Evolutionary conservation across 2,888 invertebrate genomes (phyloP).

Genomic region (Fragum whitleyi): DNA sequence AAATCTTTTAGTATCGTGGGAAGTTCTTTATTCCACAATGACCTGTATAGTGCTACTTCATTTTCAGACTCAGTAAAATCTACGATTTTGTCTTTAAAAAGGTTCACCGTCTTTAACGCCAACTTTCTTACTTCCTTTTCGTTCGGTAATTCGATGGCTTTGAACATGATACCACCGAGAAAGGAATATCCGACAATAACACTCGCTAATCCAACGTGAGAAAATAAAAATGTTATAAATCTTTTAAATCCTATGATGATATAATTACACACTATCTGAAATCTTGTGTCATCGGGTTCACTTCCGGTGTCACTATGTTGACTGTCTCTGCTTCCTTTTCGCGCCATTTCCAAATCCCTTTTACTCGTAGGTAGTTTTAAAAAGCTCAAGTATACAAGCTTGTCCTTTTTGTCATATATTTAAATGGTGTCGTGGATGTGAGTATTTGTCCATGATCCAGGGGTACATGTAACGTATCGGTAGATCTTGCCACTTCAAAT

Average conservation of each 20-base stretch:
- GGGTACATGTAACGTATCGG: no score
- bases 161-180: constrained; percentile 56
- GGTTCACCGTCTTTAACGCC: constrained; percentile 29
- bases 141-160: constrained; percentile 49
- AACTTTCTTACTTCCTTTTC: constrained; percentile 42
- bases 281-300: constrained; percentile 27
- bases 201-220: constrained; percentile 60
- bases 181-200: constrained; percentile 55
- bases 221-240: constrained; percentile 57
- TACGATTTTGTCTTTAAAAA: constrained; percentile 35
- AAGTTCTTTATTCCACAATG: constrained; percentile 33
- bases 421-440: no score
- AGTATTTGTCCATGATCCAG: no score
- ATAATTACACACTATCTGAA: constrained; percentile 22
- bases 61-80: constrained; percentile 18
- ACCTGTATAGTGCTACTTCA: constrained; percentile 3
- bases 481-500: no score
- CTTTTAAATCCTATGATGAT: constrained; percentile 43
- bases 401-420: no score
- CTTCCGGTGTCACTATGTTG: background rate
- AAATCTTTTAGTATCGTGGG: constrained; percentile 30
- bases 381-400: no score
- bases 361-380: no score
- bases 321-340: background rate
- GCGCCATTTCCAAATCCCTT: background rate